Conservation (phyloP, 2,113 vertebrate genomes). For the Mirza zaza region DNA sequence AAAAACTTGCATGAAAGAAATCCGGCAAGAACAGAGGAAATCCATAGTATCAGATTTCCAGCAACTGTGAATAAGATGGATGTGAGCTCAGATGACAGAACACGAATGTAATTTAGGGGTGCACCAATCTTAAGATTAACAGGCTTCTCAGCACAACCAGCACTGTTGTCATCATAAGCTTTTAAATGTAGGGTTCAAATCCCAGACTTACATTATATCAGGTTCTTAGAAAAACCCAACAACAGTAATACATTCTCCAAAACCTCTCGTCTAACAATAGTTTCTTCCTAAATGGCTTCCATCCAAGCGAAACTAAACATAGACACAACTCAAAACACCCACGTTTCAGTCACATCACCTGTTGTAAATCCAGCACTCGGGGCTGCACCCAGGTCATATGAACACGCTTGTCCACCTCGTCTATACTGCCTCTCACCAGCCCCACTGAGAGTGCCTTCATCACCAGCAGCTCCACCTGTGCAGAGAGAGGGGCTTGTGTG, state of each 20-base stretch:
- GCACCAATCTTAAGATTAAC: constrained; percentile 55
- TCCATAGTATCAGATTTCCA: constrained; percentile 19
- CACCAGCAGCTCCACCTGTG: constrained; percentile 96
- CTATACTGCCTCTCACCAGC: constrained; percentile 96
- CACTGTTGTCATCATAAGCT: not conserved
- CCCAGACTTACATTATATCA: not conserved
- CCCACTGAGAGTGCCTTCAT: constrained; percentile 98
- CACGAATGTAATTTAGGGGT: not conserved
- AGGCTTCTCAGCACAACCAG: not conserved
- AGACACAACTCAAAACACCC: not conserved
- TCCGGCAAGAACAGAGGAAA: constrained; percentile 25
- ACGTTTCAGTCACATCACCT: constrained; percentile 82
- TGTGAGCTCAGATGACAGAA: constrained; percentile 8
- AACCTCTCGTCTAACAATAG: not conserved
- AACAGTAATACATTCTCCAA: not conserved
- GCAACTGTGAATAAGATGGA: not conserved
- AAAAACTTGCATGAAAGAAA: not conserved
- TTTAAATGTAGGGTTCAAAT: constrained; percentile 37
- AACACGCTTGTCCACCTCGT: constrained; percentile 96
- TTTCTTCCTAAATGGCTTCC: not conserved
- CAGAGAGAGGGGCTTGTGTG: accelerated
- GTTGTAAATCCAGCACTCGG: constrained; percentile 94
- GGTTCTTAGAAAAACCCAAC: not conserved
- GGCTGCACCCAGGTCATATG: constrained; percentile 99
- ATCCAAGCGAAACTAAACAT: not conserved